Base-by-base conservation (phyloP, 2,113 vertebrate genomes). In the Protomyctophum bolini region DNA sequence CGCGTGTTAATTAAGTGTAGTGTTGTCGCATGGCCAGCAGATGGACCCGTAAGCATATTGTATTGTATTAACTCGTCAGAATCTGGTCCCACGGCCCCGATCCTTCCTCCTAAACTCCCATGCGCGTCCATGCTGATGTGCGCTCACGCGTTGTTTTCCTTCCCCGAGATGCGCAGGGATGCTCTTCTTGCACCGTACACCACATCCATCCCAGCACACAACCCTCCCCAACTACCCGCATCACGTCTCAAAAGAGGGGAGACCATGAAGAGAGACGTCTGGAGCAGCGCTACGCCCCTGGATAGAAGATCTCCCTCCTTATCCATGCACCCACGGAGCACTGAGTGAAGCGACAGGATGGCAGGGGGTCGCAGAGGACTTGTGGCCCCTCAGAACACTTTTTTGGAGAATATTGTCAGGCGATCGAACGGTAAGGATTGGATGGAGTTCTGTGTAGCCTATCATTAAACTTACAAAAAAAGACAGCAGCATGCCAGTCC, bases 341-440 rank as follows among this genome's bases (percentile, higher is more conserved):
- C 91, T 93, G 93, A 93, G 93, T 83, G 88, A 79, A 66, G 83
- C 67, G 76, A 67, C 80, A 90, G 87, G 47, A 97, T 98, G 97
- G 95, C 97, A 68, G 97, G 96, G 86, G 96, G 95, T 82, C 91
- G 96, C 83, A 92, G 96, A 88, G 96, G 97, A 93, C 95, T 98
- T 86, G 96, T 97, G 92, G 97, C 97, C 84, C 96, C 97, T 54
- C 96, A 97, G 74, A 98, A 98, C 90, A 98, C 96, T 87, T 97
- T 98, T 85, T 89, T 98, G 92, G 97, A 98, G 91, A 98, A 98
- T 76, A 97, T 98, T 76, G 97, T 98, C 83, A 92, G 97, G 77
- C 93, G 96, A 72, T 98, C 96, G 72, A 97, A 96, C 89, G 97
- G 97, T 98, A 93, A 97, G 92, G 47, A 64, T 87, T 3, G 80